These are phyloP conservation scores for Cromileptes altivelis DNA, from an alignment of 2,113 vertebrate genomes.

Conservation along the genomic window DNA sequence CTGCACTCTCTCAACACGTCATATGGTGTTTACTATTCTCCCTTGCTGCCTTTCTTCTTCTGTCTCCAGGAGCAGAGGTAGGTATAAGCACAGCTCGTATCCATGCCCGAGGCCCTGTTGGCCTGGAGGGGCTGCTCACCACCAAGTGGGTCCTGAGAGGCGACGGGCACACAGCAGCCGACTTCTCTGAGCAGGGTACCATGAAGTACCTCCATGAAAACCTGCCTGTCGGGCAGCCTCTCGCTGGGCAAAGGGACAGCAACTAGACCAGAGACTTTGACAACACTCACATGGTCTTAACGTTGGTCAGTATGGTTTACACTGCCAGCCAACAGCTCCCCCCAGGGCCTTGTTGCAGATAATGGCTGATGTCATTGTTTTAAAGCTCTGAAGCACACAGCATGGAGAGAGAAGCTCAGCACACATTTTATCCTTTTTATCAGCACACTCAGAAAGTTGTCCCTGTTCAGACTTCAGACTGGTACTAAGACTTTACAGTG, in stretches of 20 bases:
- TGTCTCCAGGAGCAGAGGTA: conserved; percentile 91
- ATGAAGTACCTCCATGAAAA: conserved; percentile 93
- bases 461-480: neutral
- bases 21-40: neutral
- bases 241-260: conserved; percentile 59
- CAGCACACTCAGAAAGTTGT: neutral
- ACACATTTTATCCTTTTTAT: conserved; percentile 10
- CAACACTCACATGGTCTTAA: conserved; percentile 1
- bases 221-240: conserved; percentile 83
- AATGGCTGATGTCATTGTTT: conserved; percentile 19
- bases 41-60: neutral
- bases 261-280: conserved; percentile 56
- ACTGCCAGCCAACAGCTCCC: neutral
- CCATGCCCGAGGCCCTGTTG: conserved; percentile 96
- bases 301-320: neutral
- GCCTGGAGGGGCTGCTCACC: conserved; percentile 96
- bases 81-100: conserved; percentile 96
- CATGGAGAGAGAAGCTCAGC: conserved; percentile 9
- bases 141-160: conserved; percentile 97
- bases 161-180: conserved; percentile 90
- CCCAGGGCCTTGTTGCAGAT: neutral
- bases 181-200: conserved; percentile 93
- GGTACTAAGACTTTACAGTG: conserved; percentile 31
- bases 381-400: conserved; percentile 22
- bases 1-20: neutral